Base-by-base conservation (phyloP, 2,888 invertebrate species). In the Hypercompe scribonia region DNA sequence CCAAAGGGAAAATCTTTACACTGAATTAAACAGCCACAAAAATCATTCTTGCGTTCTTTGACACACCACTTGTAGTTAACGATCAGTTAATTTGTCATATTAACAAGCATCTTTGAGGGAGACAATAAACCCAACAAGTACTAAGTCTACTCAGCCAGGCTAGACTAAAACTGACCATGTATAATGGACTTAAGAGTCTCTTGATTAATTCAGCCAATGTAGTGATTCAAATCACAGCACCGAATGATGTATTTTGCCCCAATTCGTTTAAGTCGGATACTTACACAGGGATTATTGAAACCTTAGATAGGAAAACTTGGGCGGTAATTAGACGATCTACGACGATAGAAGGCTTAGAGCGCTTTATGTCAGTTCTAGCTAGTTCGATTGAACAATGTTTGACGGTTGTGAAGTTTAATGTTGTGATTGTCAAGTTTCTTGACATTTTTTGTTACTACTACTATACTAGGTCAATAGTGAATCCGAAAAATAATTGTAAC, bases 271-370 rank as follows among this genome's bases (percentile, higher is more conserved):
- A 78, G 73, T 72, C 78, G n/a, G 70, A 78, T 74, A 74, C 78
- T 65, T 70, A 34, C 11, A 42, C 61, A 68, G 33, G 78, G 79
- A 81, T 79, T 76, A 76, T 76, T 68, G 68, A 65, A 74, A 81
- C 74, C 76, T 79, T 72, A 79, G 81, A 79, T 81, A 77, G 75
- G 77, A 75, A 72, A 82, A 79, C 74, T 82, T 82, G 71, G 68
- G 65, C 70, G 67, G 76, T 81, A 81, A 81, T 82, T 82, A 82
- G 81, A 67, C 72, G 75, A 70, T 58, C 36, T 71, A 74, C 76
- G 74, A 68, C 70, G 73, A 82, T 77, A 77, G 77, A 65, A 42
- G 68, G 68, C 58, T 75, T 74, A 75, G 58, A 33, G 18, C 71
- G 70, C 70, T 76, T 80, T 74, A 80, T 78, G 58, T 15, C 70